These are phyloP conservation scores for Pseudolaguvia tuberculata DNA, from an alignment of 2,113 vertebrate genomes.

Conservation along the genomic window DNA sequence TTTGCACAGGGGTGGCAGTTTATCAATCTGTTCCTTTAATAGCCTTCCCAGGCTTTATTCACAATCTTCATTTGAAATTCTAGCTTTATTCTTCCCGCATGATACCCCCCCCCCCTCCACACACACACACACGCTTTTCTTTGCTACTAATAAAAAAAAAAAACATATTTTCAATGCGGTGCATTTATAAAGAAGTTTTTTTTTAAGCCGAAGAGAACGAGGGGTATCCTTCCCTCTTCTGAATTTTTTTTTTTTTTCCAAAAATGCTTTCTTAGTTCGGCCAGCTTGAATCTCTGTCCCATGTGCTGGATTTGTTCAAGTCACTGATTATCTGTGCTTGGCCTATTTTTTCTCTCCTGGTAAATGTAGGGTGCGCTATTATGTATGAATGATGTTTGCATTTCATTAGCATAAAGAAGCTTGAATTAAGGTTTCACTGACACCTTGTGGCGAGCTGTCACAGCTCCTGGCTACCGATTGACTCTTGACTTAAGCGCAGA, in stretches of 20 bases:
- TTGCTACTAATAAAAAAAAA: neutral
- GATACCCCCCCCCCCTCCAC: neutral
- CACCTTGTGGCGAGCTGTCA: constrained; percentile 46
- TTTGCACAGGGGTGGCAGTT: constrained; percentile 14
- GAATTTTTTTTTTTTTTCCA: neutral
- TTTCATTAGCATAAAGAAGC: constrained; percentile 43
- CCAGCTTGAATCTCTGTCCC: constrained; percentile 50
- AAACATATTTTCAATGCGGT: constrained; percentile 16
- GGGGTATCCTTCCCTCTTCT: neutral
- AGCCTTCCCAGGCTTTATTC: neutral
- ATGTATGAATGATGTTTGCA: constrained; percentile 38
- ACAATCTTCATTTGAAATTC: neutral
- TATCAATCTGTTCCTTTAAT: neutral
- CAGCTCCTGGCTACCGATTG: constrained; percentile 24
- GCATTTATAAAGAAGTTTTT: constrained; percentile 38
- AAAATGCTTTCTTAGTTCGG: constrained; percentile 48
- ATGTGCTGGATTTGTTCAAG: constrained; percentile 52
- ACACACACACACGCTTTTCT: neutral
- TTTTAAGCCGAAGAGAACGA: too few relatives aligned
- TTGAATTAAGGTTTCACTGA: constrained; percentile 46
- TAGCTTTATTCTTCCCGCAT: neutral
- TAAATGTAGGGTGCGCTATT: constrained; percentile 41
- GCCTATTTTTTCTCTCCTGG: constrained; percentile 40
- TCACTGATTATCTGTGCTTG: constrained; percentile 48
- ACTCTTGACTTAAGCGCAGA: neutral